Evolutionary conservation across 2,888 invertebrate genomes (phyloP), one percentile per base, ranked within the genome.

Genomic region (Eustalomyia histrio): DNA sequence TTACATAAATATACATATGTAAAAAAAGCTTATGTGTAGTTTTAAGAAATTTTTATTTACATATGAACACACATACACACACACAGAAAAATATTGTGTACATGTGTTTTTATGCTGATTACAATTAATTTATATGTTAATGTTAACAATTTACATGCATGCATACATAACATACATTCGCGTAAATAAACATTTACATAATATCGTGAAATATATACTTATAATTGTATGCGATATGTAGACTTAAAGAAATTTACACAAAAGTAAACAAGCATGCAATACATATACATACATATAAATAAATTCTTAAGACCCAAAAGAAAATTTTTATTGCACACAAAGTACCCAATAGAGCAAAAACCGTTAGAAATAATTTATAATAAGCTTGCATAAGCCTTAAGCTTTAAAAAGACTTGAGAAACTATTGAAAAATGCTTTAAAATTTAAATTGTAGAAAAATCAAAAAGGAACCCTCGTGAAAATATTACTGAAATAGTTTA

Each of bases 51-150:
- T n/a, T n/a, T n/a, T n/a, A n/a, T 5, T 2, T 24, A 24, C 24
- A 24, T 24, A 24, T 24, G 24, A 24, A 24, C 5, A 29, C 29
- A 29, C 7, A 6, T 29, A 6, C 3, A 29, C 7, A 29, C 7
- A 29, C 7, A 29, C 7, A 29, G 4, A 3, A 21, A 21, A 4
- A 21, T 21, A 21, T 21, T 21, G 21, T 21, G 21, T 21, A 67
- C 61, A 72, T 63, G 65, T 67, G 61, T 73, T 61, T 72, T 73
- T 50, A 67, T 67, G 29, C 73, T 73, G 78, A 79, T 73, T 68
- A 79, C 67, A 79, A 72, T 79, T 79, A 79, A 79, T 79, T 72
- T 73, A 73, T 79, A 79, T 79, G 78, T 79, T 79, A 73, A 79
- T 79, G 67, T 73, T 53, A 61, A 68, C 55, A 79, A 79, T 68